Conservation (phyloP, 2,888 invertebrate genomes). For the Diaphora mendica region DNA sequence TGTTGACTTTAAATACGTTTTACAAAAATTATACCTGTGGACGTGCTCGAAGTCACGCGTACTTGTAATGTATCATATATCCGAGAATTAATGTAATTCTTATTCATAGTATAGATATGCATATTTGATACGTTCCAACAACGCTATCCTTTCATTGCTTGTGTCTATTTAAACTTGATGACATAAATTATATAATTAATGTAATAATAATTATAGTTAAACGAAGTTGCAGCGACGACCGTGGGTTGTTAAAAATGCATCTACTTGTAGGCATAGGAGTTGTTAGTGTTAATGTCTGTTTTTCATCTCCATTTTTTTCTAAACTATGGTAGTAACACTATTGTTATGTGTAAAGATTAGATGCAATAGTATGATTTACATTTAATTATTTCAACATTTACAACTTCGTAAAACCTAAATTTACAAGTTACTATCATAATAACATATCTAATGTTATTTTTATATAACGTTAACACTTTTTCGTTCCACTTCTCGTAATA, state of each 20-base stretch:
- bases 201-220: background rate
- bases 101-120: conserved; percentile 14
- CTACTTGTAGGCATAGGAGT: background rate
- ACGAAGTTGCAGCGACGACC: background rate
- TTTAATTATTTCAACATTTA: background rate
- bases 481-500: too few species aligned
- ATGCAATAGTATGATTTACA: background rate
- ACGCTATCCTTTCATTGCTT: background rate
- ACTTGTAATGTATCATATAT: background rate
- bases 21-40: conserved; percentile 52
- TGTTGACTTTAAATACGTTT: conserved; percentile 54
- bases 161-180: background rate
- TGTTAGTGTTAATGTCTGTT: background rate
- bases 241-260: background rate
- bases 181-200: background rate
- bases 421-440: background rate
- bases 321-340: background rate
- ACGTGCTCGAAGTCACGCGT: conserved; percentile 58
- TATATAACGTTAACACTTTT: too few species aligned
- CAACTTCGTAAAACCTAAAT: background rate
- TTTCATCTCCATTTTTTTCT: background rate
- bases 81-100: conserved; percentile 20
- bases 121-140: background rate
- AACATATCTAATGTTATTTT: too few species aligned
- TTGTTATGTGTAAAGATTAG: background rate